Evolutionary conservation across 53 echinoderm and acorn worm species (phyloP), one percentile per base, ranked within the genome.

Genomic region (Astropecten irregularis): DNA sequence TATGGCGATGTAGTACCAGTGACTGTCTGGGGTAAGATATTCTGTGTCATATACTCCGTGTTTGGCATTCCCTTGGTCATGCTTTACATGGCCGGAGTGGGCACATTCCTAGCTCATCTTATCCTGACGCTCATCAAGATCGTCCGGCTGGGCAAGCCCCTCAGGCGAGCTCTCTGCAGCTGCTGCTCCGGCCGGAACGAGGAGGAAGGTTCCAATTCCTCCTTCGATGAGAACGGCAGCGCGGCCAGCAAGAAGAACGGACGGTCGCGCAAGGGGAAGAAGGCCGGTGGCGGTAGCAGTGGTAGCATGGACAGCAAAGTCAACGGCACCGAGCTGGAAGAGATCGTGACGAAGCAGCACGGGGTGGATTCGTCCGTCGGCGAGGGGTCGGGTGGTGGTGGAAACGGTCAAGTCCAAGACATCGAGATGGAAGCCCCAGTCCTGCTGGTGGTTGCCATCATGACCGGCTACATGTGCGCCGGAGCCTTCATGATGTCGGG

Each of bases 1-100:
- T 95, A 95, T 53, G 95, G 95, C 27, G 95, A 95, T 55, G 66
- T 95, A 4, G 89, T 87, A 1, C 95, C 95, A 21, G 87, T 77
- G 50, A 95, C 95, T 2, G 18, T 19, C 0, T 25, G 27, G 0
- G 95, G 95, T 40, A 63, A 86, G 22, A 56, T 67, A 4, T 83
- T 95, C 66, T 82, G 86, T 49, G 89, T 92, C 4, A 25, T 92
- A 14, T 95, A 92, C 89, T 83, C 86, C 3, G 61, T 69, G 6
- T 56, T 95, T 19, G 95, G 95, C 9, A 88, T 95, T 27, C 95
- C 95, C 0, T 61, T 92, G 9, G 86, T 87, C n/a, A 87, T 95
- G 77, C 89, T 89, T 9, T 88, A 87, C 62, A 55, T 95, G 49
- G 95, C 88, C n/a, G 95, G 88, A 39, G 82, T 95, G 13, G 95